These are phyloP conservation scores for Smutsia temminckii DNA, from an alignment of 2,797 vertebrate genomes.

Conservation along the genomic window DNA sequence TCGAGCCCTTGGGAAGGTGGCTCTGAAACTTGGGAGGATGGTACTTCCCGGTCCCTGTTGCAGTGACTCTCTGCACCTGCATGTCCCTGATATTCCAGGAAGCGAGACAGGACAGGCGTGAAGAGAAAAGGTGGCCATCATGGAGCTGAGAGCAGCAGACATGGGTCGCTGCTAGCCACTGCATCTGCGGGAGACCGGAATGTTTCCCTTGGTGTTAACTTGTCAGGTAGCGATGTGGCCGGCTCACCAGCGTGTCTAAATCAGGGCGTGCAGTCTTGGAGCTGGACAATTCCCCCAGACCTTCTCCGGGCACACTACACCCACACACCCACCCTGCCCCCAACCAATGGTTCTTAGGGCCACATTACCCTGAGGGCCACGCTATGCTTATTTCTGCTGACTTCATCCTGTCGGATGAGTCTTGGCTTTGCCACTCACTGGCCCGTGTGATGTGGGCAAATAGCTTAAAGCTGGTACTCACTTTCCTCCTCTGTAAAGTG, in stretches of 20 bases:
- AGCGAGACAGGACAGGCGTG: background rate
- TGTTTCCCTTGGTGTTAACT: background rate
- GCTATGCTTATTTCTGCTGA: background rate
- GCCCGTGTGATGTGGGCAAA: background rate
- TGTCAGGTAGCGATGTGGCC: background rate
- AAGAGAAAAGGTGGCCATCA: background rate
- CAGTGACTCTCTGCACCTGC: background rate
- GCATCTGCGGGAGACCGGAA: background rate
- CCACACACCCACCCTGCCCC: background rate
- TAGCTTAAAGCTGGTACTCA: background rate
- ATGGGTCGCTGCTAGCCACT: fast-evolving
- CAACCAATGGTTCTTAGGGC: background rate
- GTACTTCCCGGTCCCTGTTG: background rate
- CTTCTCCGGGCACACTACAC: background rate
- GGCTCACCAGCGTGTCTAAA: background rate
- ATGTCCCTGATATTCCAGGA: background rate
- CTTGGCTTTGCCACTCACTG: background rate
- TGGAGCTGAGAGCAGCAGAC: fast-evolving
- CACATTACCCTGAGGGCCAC: background rate
- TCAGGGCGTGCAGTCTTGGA: background rate
- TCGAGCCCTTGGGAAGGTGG: background rate
- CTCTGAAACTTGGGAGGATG: background rate
- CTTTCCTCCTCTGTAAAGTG: background rate
- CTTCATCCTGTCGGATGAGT: background rate
- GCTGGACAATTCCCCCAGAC: background rate